Percentiles rank a stretch among this genome's conserved stretches.
phyloP scores from a whole-genome alignment of 2,797 vertebrate genomes.

The Cossypha heuglini region DNA sequence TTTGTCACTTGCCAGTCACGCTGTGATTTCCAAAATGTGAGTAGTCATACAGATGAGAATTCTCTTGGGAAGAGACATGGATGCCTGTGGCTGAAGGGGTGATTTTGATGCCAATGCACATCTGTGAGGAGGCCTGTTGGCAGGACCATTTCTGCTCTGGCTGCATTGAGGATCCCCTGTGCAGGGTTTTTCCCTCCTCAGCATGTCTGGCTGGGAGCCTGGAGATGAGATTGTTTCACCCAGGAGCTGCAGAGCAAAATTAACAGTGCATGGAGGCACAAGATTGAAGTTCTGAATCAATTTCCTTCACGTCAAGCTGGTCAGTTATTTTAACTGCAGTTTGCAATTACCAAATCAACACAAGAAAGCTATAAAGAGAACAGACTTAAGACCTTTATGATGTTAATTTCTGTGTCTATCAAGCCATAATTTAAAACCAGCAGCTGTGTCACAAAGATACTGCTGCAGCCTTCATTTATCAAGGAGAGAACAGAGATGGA shows the following conservation, averaged over 20 bases:
- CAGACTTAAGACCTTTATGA: neutral
- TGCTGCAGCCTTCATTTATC: neutral
- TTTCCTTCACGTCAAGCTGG: slow-evolving; percentile 1
- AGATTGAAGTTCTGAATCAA: slow-evolving; percentile 37
- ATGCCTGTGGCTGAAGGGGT: rapidly evolving
- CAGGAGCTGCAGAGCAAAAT: neutral
- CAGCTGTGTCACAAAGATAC: neutral
- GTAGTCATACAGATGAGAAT: neutral
- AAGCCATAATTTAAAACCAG: slow-evolving; percentile 13
- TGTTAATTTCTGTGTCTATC: slow-evolving; percentile 4
- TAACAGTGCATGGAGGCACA: neutral
- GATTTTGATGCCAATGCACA: neutral
- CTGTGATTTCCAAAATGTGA: neutral
- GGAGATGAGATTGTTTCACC: neutral
- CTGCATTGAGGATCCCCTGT: neutral
- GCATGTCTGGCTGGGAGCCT: neutral
- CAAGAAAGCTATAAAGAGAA: neutral
- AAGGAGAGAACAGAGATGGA: neutral
- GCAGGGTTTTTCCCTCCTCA: neutral
- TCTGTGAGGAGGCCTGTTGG: rapidly evolving
- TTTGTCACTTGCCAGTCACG: neutral
- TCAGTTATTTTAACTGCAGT: neutral
- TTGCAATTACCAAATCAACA: slow-evolving; percentile 19
- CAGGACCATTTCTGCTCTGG: neutral
- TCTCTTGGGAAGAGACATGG: neutral